These are phyloP conservation scores for Gerris buenoi DNA, from an alignment of 1,140 invertebrate genomes.

Conservation along the genomic window DNA sequence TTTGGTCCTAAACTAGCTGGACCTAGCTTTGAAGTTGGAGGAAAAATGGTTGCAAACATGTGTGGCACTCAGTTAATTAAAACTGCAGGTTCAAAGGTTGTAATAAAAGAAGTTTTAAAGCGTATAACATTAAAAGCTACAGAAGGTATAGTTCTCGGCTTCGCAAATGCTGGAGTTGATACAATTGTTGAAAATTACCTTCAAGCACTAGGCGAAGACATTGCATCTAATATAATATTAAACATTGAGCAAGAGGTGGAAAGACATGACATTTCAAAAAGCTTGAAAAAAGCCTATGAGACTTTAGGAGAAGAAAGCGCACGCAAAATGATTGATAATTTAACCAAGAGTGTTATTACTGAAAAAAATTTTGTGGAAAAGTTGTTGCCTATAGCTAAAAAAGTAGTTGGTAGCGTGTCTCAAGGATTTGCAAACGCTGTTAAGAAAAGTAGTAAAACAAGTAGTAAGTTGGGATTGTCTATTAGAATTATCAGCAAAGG, in stretches of 20 bases:
- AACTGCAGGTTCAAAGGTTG: background rate
- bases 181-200: background rate
- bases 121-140: background rate
- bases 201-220: background rate
- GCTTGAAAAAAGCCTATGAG: background rate
- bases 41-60: background rate
- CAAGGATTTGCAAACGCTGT: background rate
- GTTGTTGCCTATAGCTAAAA: background rate
- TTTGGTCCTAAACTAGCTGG: background rate
- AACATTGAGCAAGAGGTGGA: background rate
- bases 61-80: background rate
- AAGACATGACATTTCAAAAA: background rate
- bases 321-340: background rate
- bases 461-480: background rate
- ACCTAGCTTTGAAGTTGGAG: background rate
- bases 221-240: background rate
- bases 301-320: background rate
- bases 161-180: background rate
- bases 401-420: background rate
- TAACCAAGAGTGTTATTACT: background rate
- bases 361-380: background rate
- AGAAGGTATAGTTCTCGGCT: background rate
- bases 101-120: background rate
- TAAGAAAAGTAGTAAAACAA: background rate
- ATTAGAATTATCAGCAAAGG: background rate